Evolutionary conservation across 2,888 invertebrate genomes (phyloP).

Genomic region (Chrysotoxum bicinctum): DNA sequence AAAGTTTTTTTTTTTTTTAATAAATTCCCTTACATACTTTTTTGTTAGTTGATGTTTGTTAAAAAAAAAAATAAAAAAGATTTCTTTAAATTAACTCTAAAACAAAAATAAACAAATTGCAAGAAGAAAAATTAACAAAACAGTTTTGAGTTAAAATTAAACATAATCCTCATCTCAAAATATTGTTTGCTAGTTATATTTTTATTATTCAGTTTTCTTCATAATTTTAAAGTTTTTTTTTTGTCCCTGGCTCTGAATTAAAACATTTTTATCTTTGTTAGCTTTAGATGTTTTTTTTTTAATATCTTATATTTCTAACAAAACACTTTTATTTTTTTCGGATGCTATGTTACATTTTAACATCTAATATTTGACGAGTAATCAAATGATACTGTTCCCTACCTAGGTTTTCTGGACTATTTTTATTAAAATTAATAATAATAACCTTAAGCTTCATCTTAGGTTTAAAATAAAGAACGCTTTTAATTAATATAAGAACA

Average conservation of each 20-base stretch:
- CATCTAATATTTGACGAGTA: background rate
- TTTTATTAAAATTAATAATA: background rate
- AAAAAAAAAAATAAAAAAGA: no score
- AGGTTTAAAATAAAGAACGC: background rate
- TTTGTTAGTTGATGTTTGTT: constrained; percentile 43
- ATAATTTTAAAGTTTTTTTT: background rate
- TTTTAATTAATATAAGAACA: background rate
- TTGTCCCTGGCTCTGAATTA: background rate
- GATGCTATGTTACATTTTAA: background rate
- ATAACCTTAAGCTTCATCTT: background rate
- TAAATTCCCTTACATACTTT: constrained; percentile 44
- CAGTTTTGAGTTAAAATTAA: background rate
- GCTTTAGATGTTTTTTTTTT: background rate
- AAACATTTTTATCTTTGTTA: background rate
- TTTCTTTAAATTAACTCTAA: constrained; percentile 25
- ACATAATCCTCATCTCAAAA: background rate
- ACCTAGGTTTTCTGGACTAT: background rate
- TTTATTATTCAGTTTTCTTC: background rate
- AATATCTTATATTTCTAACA: background rate
- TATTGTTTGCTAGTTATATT: background rate
- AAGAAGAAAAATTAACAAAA: background rate
- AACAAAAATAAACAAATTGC: constrained; percentile 1
- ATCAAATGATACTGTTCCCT: no score
- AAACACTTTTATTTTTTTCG: background rate
- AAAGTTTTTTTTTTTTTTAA: constrained; percentile 33